Base-by-base conservation (phyloP, 2,113 vertebrate species). In the Neotoma lepida region DNA sequence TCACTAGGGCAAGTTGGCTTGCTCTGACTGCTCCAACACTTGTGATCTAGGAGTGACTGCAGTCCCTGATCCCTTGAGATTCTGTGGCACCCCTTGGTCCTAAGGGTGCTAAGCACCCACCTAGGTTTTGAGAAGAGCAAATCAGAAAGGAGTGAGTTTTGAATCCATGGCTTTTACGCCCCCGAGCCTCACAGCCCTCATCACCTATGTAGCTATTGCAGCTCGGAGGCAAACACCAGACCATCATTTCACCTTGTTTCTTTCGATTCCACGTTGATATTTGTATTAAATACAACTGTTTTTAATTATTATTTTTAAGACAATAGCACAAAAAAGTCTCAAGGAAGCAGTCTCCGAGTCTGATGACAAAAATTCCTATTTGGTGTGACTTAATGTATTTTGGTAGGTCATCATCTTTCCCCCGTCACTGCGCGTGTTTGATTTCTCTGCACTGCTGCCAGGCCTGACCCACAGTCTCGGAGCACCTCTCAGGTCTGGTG, bases 191-290 rank as follows among this genome's bases (percentile, higher is more conserved):
- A 22, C 39, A 26, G 66, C 9, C 39, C 1, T n/a, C 6, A 0
- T 8, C 7, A 28, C 9, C 12, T 26, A 0, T 0, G 33, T 63
- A 15, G 41, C 14, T 0, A 2, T 35, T 1, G 5, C 63, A 8
- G 7, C 51, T 73, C 24, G 35, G 56, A 66, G 56, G 35, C 54
- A 76, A 76, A 44, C 26, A 58, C 4, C 30, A 26, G n/a, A 49
- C 1, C 3, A 6, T 4, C 28, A 82, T 24, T 51, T 44, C 2
- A 30, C 8, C 33, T 77, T 28, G 51, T 1, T 28, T 24, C 51
- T 80, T n/a, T 26, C 22, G 20, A 61, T 13, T 2, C 28, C 56
- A 41, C 4, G 0, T 82, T 17, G 80, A 17, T 35, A 41, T 9
- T 30, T 82, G 58, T 28, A 41, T 24, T 41, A 9, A 41, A 14